These are phyloP conservation scores for Mactromeris polynyma DNA, from an alignment of 2,888 invertebrate species.

Conservation along the genomic window DNA sequence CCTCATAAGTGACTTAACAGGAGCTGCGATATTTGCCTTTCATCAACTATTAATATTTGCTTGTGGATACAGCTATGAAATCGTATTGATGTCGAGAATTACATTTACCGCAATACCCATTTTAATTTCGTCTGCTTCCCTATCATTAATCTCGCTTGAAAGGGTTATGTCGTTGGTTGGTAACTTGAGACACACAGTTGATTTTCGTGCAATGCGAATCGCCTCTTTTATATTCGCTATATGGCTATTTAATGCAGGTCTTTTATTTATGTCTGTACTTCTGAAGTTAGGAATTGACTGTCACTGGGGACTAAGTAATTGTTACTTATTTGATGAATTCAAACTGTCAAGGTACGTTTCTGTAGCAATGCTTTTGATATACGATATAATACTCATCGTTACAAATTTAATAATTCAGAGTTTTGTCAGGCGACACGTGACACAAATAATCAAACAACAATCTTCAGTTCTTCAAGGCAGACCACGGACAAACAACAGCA, in stretches of 20 bases:
- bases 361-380: not conserved
- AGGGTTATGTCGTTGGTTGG: too few relatives aligned
- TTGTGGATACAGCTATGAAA: not conserved
- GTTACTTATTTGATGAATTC: not conserved
- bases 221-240: too few relatives aligned
- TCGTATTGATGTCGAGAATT: not conserved
- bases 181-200: too few relatives aligned
- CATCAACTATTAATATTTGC: not conserved
- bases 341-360: not conserved
- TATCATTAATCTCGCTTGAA: too few relatives aligned
- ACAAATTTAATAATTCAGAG: too few relatives aligned
- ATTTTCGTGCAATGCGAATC: not conserved
- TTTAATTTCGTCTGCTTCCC: too few relatives aligned
- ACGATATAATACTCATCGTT: not conserved
- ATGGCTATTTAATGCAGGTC: too few relatives aligned
- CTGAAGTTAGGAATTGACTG: too few relatives aligned
- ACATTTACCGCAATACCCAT: not conserved
- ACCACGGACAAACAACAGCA: not conserved
- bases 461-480: not conserved
- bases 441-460: too few relatives aligned
- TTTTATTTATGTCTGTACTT: too few relatives aligned
- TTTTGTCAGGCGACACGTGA: too few relatives aligned
- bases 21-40: not conserved
- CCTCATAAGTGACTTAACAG: too few relatives aligned
- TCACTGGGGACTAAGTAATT: not conserved